Percentiles rank a stretch among this genome's conserved stretches.
Conservation (phyloP, 2,888 invertebrate species). For the Euplagia quadripunctaria region DNA sequence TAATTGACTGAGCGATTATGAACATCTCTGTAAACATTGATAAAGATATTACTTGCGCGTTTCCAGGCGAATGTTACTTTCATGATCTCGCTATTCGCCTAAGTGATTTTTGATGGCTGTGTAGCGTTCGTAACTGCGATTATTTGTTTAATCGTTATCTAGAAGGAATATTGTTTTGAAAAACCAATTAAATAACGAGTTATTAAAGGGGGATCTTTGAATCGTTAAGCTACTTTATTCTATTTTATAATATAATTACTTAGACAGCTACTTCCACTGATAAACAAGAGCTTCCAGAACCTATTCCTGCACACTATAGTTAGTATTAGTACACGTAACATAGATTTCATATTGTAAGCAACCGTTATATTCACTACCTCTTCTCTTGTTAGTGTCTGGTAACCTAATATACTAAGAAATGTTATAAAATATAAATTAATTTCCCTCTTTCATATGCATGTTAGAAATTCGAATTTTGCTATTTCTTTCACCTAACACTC, state of each 20-base stretch:
- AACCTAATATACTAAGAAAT: too few relatives aligned
- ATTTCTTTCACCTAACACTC: too few relatives aligned
- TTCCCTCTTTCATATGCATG: too few relatives aligned
- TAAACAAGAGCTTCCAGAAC: too few relatives aligned
- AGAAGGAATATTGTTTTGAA: conserved; percentile 23
- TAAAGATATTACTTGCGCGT: conserved; percentile 62
- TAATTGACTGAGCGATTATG: conserved; percentile 70
- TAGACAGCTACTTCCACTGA: neutral
- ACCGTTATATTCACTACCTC: too few relatives aligned
- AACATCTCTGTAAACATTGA: conserved; percentile 70
- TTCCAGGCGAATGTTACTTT: conserved; percentile 60
- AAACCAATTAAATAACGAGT: conserved; percentile 24
- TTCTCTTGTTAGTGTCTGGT: too few relatives aligned
- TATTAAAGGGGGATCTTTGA: neutral
- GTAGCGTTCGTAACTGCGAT: conserved; percentile 50
- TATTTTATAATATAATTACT: neutral
- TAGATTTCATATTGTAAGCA: neutral
- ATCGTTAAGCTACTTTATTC: neutral
- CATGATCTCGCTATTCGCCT: conserved; percentile 69
- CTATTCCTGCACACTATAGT: neutral
- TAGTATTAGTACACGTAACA: neutral
- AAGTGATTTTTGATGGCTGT: conserved; percentile 79
- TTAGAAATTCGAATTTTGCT: too few relatives aligned
- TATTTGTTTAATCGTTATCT: conserved; percentile 40
- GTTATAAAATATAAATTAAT: too few relatives aligned